Evolutionary conservation across 2,888 invertebrate species (phyloP).

Genomic region (Drosophila macrospina): DNA sequence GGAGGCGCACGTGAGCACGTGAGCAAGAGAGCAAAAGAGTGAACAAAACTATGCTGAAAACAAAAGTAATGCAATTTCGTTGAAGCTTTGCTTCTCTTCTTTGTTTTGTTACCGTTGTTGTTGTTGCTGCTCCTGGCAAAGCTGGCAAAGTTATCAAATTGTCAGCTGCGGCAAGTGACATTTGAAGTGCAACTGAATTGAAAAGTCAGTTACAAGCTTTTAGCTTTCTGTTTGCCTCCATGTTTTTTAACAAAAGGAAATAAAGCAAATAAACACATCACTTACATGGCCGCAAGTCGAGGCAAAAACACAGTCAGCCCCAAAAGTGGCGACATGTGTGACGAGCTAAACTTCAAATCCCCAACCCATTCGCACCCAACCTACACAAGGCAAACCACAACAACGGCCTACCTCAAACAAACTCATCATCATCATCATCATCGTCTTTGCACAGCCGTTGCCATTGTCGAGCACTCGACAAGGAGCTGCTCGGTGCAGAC

Average conservation of each 20-base stretch:
- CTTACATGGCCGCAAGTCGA: constrained; percentile 42
- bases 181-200: constrained; percentile 41
- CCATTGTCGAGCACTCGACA: constrained; percentile 59
- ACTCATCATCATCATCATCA: constrained; percentile 49
- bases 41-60: constrained; percentile 42
- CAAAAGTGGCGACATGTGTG: constrained; percentile 67
- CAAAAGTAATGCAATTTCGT: constrained; percentile 55
- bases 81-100: constrained; percentile 36
- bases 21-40: constrained; percentile 10
- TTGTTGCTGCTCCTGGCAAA: constrained; percentile 9
- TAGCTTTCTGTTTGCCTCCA: constrained; percentile 33
- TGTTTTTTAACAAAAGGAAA: constrained; percentile 59
- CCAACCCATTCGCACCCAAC: constrained; percentile 28
- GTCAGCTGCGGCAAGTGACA: constrained; percentile 56
- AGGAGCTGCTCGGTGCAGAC: constrained; percentile 52
- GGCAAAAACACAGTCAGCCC: constrained; percentile 6
- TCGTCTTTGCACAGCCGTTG: constrained; percentile 50
- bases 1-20: background rate
- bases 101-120: background rate
- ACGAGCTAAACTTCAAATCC: constrained; percentile 5
- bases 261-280: constrained; percentile 79
- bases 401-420: constrained; percentile 50
- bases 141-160: constrained; percentile 35
- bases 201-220: constrained; percentile 62
- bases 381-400: constrained; percentile 6